Evolutionary conservation across 1,140 invertebrate species (phyloP).

Genomic region (Micrasema minimum): DNA sequence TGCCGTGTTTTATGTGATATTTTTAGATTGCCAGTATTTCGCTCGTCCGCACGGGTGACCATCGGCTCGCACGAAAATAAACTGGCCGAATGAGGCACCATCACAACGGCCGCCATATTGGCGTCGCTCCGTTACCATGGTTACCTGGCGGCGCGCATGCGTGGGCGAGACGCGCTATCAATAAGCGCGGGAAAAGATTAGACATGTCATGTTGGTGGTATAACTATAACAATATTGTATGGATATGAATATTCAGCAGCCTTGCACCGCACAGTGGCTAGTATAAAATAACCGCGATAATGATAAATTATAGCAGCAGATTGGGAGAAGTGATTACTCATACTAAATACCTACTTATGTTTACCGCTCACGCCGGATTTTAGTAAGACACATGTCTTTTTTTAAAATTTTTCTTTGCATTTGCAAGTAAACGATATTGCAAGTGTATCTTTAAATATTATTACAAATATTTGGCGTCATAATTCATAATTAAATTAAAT

Average conservation of each 20-base stretch:
- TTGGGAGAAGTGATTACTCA: constrained; percentile 3
- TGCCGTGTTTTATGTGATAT: constrained; percentile 15
- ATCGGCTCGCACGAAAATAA: constrained; percentile 33
- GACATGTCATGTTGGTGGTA: neutral
- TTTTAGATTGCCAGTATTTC: constrained; percentile 26
- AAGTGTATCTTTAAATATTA: no score
- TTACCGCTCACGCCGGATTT: no score
- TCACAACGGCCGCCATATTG: constrained; percentile 24
- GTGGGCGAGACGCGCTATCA: constrained; percentile 5
- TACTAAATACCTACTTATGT: neutral
- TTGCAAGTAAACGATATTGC: no score
- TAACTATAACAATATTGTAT: neutral
- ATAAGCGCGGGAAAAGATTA: constrained; percentile 21
- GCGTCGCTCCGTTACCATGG: constrained; percentile 34
- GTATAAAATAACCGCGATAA: constrained; percentile 3
- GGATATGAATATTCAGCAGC: neutral
- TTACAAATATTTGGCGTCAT: no score
- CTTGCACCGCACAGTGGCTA: no score
- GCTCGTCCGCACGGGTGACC: constrained; percentile 28
- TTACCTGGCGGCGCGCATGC: constrained; percentile 34
- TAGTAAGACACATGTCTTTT: no score
- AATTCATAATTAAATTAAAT: no score
- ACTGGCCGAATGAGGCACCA: constrained; percentile 7
- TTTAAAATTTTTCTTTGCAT: no score
- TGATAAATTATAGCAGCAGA: neutral